phyloP scores from a whole-genome alignment of 1,140 invertebrate species.

The Mya arenaria region DNA sequence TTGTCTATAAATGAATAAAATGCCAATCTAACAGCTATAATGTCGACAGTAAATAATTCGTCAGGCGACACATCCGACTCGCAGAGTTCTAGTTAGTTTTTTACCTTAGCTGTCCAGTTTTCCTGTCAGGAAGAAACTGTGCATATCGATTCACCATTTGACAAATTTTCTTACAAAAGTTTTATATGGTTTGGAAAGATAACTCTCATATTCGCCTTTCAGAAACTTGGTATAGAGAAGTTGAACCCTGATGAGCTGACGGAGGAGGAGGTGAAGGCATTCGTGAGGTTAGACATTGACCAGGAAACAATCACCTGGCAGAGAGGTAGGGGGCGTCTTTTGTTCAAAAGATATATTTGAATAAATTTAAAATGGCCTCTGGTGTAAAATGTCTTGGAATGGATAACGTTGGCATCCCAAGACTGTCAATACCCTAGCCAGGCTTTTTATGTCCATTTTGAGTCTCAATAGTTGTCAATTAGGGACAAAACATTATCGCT shows the following conservation, averaged over 20 bases:
- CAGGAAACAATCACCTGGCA: slow-evolving; percentile 95
- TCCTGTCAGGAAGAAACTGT: neutral
- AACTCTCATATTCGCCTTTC: neutral
- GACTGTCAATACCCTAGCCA: too few species aligned
- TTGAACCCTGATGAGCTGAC: slow-evolving; percentile 92
- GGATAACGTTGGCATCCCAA: too few species aligned
- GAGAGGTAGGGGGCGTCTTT: slow-evolving; percentile 86
- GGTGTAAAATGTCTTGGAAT: too few species aligned
- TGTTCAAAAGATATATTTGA: neutral
- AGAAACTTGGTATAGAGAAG: slow-evolving; percentile 93
- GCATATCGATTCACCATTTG: neutral
- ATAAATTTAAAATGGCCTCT: too few species aligned
- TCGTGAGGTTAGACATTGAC: slow-evolving; percentile 96
- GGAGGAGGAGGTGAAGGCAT: slow-evolving; percentile 89
- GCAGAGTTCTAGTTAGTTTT: neutral
- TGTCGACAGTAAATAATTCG: too few species aligned
- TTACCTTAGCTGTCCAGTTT: neutral
- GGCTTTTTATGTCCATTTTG: too few species aligned
- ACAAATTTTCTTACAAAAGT: neutral
- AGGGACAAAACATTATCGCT: too few species aligned
- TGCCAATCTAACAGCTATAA: too few species aligned
- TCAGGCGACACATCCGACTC: too few species aligned
- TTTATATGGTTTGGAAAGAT: neutral
- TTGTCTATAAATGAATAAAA: too few species aligned
- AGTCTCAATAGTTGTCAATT: too few species aligned